Base-by-base conservation (phyloP, 2,113 vertebrate genomes). In the Otus sunia region DNA sequence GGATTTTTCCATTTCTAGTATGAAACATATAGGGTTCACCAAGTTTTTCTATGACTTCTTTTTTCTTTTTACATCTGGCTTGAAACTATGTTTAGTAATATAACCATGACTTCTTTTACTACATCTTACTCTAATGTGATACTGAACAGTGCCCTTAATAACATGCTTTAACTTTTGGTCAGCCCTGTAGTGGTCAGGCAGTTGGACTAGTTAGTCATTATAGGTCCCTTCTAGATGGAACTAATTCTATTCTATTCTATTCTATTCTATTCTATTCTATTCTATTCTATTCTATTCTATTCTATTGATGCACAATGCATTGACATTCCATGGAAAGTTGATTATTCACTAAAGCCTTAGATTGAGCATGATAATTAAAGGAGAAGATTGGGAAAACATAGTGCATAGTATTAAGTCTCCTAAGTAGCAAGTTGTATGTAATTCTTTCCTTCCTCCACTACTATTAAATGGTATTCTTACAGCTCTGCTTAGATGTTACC, bases 11-110 rank as follows among this genome's bases (percentile, higher is more conserved):
- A 59, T 45, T 73, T 76, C 26, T 53, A 50, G 32, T 50, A 32
- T 5, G 5, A 43, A 39, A 85, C 22, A 37, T 26, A 9, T 8
- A 41, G 20, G 1, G 1, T 36, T 78, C 3, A 1, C 2, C 17
- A 29, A 9, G 6, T 27, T 53, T 77, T 75, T 52, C 19, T 78
- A 11, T 30, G 4, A 10, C 18, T 29, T 50, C 10, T 49, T 50
- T 22, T n/a, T n/a, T 49, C 5, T 23, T 71, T 39, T 64, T 39
- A 12, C 4, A 36, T 62, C 27, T 74, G 23, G 2, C 9, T 75
- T 76, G 11, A 50, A 76, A 37, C 4, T 39, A 9, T 25, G 4
- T 41, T 82, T 49, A 56, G 8, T 50, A 67, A 36, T 16, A 22
- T 15, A 77, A 21, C 5, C 53, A 9, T 23, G 58, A 47, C 13